phyloP scores from a whole-genome alignment of 2,797 vertebrate genomes.

The Hoplostethus atlanticus region DNA sequence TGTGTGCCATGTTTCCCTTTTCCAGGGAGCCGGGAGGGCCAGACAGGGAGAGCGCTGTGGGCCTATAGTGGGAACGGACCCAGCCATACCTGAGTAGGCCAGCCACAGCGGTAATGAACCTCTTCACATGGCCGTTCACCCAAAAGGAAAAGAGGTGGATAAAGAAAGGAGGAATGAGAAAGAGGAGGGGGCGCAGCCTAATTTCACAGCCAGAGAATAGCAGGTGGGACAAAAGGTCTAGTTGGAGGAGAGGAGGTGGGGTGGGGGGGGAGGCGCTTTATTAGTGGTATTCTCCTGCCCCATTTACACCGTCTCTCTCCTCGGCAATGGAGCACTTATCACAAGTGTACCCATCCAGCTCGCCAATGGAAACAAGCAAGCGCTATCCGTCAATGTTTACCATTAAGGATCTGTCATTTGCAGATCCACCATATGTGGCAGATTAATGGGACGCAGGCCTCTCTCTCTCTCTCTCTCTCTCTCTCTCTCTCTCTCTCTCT shows the following conservation, averaged over 20 bases:
- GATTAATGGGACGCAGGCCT: conserved; percentile 79
- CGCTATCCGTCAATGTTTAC: conserved; percentile 94
- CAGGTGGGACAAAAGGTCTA: conserved; percentile 97
- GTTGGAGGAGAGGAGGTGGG: conserved; percentile 91
- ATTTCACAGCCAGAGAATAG: conserved; percentile 98
- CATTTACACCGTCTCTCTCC: conserved; percentile 93
- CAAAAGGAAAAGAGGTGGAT: conserved; percentile 85
- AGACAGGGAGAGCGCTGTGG: conserved; percentile 83
- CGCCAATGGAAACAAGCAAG: conserved; percentile 99
- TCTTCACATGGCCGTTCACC: conserved; percentile 98
- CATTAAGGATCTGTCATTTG: conserved; percentile 98
- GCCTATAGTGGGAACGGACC: conserved; percentile 96
- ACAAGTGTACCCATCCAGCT: conserved; percentile 98
- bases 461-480: conserved; percentile 44
- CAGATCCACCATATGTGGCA: conserved; percentile 88
- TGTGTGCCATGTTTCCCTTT: conserved; percentile 99
- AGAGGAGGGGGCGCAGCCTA: conserved; percentile 90
- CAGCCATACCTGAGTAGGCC: conserved; percentile 93
- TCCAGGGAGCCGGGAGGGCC: conserved; percentile 90
- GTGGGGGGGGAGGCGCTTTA: conserved; percentile 83
- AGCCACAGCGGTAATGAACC: conserved; percentile 98
- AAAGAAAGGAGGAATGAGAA: conserved; percentile 85
- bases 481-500: conserved; percentile 25
- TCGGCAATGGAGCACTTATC: conserved; percentile 99
- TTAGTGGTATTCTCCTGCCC: conserved; percentile 96